These are phyloP conservation scores for Helarctos malayanus DNA, from an alignment of 2,797 vertebrate genomes.

Conservation along the genomic window DNA sequence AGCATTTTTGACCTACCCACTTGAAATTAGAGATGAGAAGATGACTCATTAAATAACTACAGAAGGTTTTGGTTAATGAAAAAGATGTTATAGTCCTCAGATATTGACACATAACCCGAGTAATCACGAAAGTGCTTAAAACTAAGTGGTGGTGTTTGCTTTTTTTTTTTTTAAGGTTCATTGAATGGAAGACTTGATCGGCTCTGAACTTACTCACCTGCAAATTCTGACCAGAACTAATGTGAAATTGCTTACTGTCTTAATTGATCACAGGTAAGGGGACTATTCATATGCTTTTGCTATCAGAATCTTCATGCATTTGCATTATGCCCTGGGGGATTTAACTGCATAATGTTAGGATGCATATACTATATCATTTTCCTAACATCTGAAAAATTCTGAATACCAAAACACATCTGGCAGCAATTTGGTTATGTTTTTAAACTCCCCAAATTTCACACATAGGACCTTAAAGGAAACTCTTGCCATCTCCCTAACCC, in stretches of 20 bases:
- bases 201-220: neutral
- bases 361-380: conserved; percentile 32
- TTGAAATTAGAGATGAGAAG: conserved; percentile 31
- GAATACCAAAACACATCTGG: conserved; percentile 42
- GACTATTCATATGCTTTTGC: conserved; percentile 28
- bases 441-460: conserved; percentile 39
- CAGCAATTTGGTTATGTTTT: conserved; percentile 52
- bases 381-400: conserved; percentile 59
- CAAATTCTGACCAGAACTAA: conserved; percentile 35
- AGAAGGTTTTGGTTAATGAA: neutral
- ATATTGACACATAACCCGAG: neutral
- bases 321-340: conserved; percentile 20
- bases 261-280: conserved; percentile 23
- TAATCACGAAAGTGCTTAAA: conserved; percentile 4
- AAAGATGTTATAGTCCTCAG: neutral
- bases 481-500: neutral
- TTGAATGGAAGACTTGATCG: neutral
- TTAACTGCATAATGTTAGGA: conserved; percentile 3
- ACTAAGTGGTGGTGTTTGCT: neutral
- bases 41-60: conserved; percentile 34
- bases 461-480: conserved; percentile 20
- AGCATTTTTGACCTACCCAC: neutral
- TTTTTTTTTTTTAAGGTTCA: neutral
- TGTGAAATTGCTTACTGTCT: neutral
- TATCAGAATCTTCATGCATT: conserved; percentile 38